Base-by-base conservation (phyloP, 1,140 invertebrate genomes). In the Leptopilina clavipes region DNA sequence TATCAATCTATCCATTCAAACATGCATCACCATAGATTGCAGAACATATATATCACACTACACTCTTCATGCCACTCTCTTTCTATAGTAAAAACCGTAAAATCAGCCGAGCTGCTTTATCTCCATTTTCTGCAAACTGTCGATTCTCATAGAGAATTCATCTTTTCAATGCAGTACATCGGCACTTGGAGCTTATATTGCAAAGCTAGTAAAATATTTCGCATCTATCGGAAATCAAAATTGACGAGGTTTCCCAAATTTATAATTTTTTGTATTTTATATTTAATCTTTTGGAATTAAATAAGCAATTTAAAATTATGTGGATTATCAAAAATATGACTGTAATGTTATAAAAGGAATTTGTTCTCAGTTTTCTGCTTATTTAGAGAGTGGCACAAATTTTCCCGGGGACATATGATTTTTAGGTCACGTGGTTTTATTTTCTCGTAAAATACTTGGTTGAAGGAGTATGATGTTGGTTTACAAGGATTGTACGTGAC, bases 61-160 rank as follows among this genome's bases (percentile, higher is more conserved):
- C 75, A 54, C 75, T 78, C 73, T 78, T 71, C 70, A 65, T 44
- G 77, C 74, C 73, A 74, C 78, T 83, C 77, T 82, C 75, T 71
- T 54, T 48, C 22, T 78, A 17, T 22, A 40, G 31, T 31, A 37
- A 12, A 10, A n/a, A 12, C 12, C 7, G 6, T 65, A 65, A 31
- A 65, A 37, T 65, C 19, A 25, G 12, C 22, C 11, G 22, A 7
- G 22, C 22, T 31, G 56, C 56, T 37, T 65, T 31, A 31, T 65
- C 22, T 14, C 5, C 19, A 31, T 18, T 18, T 40, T 19, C 54
- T 22, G 17, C 5, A 22, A 19, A 17, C 9, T 56, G 54, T 56
- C 54, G 10, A 18, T 18, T 22, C 54, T 45, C 37, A n/a, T 45
- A 6, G 11, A 1, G 44, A 45, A 45, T 45, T 10, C 11, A 45